Evolutionary conservation across 2,888 invertebrate species (phyloP).

Genomic region (Eupeodes latifasciatus): DNA sequence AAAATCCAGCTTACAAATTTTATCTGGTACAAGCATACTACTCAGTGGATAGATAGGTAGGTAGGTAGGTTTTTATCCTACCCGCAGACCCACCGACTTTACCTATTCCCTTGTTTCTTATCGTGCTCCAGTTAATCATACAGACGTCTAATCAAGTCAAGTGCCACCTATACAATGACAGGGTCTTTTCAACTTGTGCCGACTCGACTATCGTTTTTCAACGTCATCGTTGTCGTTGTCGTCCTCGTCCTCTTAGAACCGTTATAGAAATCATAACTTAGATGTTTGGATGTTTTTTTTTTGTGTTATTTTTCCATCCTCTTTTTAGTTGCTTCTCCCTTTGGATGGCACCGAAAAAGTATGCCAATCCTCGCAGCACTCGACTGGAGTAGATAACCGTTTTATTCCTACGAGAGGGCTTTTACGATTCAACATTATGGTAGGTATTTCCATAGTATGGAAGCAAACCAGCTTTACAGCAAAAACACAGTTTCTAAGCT

Average conservation of each 20-base stretch:
- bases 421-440: slow-evolving; percentile 66
- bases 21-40: slow-evolving; percentile 59
- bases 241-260: slow-evolving; percentile 38
- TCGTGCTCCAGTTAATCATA: slow-evolving; percentile 73
- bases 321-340: slow-evolving; percentile 39
- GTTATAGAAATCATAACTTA: slow-evolving; percentile 70
- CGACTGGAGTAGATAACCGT: slow-evolving; percentile 74
- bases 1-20: slow-evolving; percentile 70
- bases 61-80: no score
- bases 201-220: slow-evolving; percentile 42
- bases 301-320: slow-evolving; percentile 11
- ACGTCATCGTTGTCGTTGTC: background rate
- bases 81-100: no score
- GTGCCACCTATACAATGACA: slow-evolving; percentile 69
- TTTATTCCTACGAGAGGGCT: slow-evolving; percentile 74
- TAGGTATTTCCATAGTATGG: slow-evolving; percentile 17
- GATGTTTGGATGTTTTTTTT: slow-evolving; percentile 32
- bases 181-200: slow-evolving; percentile 66
- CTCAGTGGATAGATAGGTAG: no score
- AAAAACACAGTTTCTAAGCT: slow-evolving; percentile 34
- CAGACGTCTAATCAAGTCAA: slow-evolving; percentile 75
- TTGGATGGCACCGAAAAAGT: slow-evolving; percentile 65
- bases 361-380: slow-evolving; percentile 74
- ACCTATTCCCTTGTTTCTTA: slow-evolving; percentile 70
- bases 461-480: slow-evolving; percentile 5